Base-by-base conservation (phyloP, 2,113 vertebrate genomes). In the Arizona elegans region DNA sequence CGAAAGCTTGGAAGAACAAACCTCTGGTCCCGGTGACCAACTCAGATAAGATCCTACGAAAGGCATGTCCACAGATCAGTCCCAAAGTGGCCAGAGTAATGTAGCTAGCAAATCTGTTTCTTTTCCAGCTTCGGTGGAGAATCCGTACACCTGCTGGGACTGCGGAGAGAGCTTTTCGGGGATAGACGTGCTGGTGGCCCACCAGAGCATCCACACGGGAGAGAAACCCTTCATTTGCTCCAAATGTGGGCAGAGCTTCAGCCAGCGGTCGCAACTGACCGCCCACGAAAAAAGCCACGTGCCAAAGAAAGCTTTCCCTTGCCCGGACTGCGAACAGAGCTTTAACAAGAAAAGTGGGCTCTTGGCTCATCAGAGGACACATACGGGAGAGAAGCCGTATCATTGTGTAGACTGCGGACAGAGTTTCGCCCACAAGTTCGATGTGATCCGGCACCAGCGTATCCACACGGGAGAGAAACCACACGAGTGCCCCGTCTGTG, bases 401-500 rank as follows among this genome's bases (percentile, higher is more conserved):
- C 81, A 54, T 3, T 93, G 92, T n/a, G 54, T 21, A 6, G 92
- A 93, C 21, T 93, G 92, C 19, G 88, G 88, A 29, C 89, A 93
- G 33, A 93, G 56, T 89, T 93, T 93, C 38, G 26, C 81, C 6
- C 92, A 93, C 88, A 52, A 89, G 38, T 93, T 90, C 5, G 92
- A 93, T 13, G 70, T 93, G 3, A 90, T 90, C 43, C 88, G 92
- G 9, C 92, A 93, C 5, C 75, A 90, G 55, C 50, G 88, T 11
- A 93, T 93, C 92, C 92, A 93, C 88, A 93, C 92, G 4, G 92
- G 88, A 0, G 95, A 96, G 88, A 96, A 96, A 65, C 95, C 96
- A 9, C 96, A 95, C 1, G 96, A 97, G n/a, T 97, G 96, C 47
- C 95, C 95, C 0, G 96, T 97, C 10, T 97, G 96, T 24, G 95